These are phyloP conservation scores for Drosophila pruinosa DNA, from an alignment of 1,140 invertebrate species.

Conservation along the genomic window DNA sequence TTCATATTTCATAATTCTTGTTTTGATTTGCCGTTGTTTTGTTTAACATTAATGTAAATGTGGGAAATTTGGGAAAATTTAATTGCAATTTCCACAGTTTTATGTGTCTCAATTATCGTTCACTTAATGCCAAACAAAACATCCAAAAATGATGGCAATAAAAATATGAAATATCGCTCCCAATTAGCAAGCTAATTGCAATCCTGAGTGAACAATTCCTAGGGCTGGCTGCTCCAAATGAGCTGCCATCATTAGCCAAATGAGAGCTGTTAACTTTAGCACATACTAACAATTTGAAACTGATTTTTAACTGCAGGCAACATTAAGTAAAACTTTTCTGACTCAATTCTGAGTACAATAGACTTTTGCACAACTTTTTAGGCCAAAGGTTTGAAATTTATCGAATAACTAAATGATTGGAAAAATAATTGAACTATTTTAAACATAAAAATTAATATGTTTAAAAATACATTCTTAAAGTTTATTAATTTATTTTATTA, in stretches of 20 bases:
- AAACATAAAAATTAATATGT: no score
- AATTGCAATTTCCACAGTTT: constrained; percentile 45
- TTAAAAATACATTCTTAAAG: no score
- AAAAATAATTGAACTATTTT: no score
- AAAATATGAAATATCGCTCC: constrained; percentile 53
- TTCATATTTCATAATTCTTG: constrained; percentile 47
- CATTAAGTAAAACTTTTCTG: neutral
- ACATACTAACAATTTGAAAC: no score
- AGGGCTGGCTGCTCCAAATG: neutral
- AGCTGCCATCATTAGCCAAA: neutral
- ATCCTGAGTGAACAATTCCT: neutral
- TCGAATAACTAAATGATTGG: no score
- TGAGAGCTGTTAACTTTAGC: neutral
- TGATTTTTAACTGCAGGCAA: neutral
- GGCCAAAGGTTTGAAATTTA: no score
- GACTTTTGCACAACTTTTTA: no score
- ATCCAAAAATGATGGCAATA: constrained; percentile 31
- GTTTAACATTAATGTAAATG: constrained; percentile 37
- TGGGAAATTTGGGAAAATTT: constrained; percentile 23
- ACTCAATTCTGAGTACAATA: no score
- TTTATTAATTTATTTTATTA: no score
- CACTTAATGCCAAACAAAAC: constrained; percentile 40
- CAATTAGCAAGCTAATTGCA: constrained; percentile 44
- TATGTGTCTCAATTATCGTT: constrained; percentile 61
- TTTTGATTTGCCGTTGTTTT: constrained; percentile 44